A percentile compares a stretch with the other conserved stretches of the same genome.
Evolutionary conservation across 2,888 invertebrate genomes (phyloP).

Genomic region (Limnephilus auricula): DNA sequence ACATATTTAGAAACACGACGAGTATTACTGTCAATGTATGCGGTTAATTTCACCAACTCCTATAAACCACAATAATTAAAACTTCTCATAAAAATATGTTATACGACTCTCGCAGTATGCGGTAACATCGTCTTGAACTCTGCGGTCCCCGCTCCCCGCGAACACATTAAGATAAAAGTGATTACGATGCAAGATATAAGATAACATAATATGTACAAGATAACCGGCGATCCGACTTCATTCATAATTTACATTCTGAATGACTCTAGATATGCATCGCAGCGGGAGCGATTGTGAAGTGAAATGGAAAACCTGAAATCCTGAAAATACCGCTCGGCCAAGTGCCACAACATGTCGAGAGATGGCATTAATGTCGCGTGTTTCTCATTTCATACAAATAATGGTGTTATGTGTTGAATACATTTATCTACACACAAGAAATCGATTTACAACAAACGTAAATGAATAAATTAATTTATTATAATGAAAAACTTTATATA

Average conservation of each 20-base stretch:
- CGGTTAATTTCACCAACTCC: not conserved
- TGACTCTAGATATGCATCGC: constrained; percentile 6
- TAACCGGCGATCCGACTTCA: not conserved
- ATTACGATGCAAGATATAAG: not conserved
- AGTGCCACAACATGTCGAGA: not conserved
- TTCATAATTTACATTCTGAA: constrained; percentile 5
- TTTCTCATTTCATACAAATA: not conserved
- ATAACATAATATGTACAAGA: not conserved
- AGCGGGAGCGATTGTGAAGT: not conserved
- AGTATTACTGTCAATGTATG: not conserved
- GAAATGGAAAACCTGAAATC: not conserved
- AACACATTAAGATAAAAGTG: constrained; percentile 9
- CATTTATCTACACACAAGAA: not conserved
- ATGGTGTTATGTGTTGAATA: not conserved
- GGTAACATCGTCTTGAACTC: not conserved
- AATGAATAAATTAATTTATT: not conserved
- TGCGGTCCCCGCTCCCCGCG: not conserved
- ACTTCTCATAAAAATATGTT: not conserved
- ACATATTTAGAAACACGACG: no score
- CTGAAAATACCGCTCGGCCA: not conserved
- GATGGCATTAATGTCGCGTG: not conserved
- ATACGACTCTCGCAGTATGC: not conserved
- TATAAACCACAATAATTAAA: not conserved
- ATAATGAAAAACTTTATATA: not conserved
- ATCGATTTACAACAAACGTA: not conserved